phyloP scores from a whole-genome alignment of 2,888 invertebrate species.

The Sphinx pinastri region DNA sequence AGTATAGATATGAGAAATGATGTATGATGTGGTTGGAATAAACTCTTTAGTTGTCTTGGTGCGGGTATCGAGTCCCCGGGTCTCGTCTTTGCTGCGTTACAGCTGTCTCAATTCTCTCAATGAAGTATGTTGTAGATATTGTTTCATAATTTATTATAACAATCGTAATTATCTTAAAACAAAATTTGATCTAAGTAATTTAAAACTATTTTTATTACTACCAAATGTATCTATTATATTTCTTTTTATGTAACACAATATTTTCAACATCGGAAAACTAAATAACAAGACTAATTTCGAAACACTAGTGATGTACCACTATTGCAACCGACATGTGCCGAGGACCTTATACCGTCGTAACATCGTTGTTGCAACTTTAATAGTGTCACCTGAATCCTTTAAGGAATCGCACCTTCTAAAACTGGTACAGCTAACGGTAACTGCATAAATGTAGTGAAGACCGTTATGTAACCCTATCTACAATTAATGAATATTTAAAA shows the following conservation, averaged over 20 bases:
- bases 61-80: too few species aligned
- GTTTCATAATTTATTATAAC: too few species aligned
- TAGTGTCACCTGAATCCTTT: slow-evolving; percentile 38
- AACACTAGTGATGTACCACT: slow-evolving; percentile 52
- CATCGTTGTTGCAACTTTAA: slow-evolving; percentile 31
- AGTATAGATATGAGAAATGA: too few species aligned
- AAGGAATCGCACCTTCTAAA: slow-evolving; percentile 10
- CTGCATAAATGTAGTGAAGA: background rate
- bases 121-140: too few species aligned
- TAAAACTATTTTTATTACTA: too few species aligned
- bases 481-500: background rate
- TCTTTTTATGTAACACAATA: background rate
- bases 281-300: slow-evolving; percentile 33
- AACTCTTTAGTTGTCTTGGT: too few species aligned
- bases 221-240: too few species aligned
- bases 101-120: too few species aligned
- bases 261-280: background rate
- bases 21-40: too few species aligned
- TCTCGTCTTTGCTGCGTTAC: too few species aligned
- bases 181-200: too few species aligned
- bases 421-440: background rate
- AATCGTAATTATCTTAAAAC: too few species aligned
- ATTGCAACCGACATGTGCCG: slow-evolving; percentile 31
- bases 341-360: slow-evolving; percentile 32
- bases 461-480: background rate